Base-by-base conservation (phyloP, 1,140 invertebrate genomes). In the Drosophila sucinea region DNA sequence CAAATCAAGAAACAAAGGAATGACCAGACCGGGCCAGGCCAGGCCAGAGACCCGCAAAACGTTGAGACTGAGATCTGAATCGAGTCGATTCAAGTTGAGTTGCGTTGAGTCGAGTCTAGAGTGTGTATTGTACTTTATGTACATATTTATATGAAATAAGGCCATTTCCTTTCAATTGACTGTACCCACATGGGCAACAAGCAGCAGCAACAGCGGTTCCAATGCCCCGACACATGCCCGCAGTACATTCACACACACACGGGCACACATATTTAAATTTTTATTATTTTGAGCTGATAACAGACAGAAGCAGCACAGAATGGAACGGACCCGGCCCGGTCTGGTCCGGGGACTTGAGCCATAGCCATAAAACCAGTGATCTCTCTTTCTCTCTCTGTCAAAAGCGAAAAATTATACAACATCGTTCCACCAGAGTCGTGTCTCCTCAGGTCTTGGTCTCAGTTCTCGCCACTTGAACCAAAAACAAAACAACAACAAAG, bases 81-180 rank as follows among this genome's bases (percentile, higher is more conserved):
- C 44, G 44, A 51, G 44, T 51, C n/a, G 44, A 44, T 2, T 44
- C 17, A 4, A 44, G 41, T 44, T 44, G 41, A 44, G n/a, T 17
- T 44, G 11, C 3, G 40, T 8, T 44, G 66, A 54, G 17, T 55
- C 40, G 66, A 60, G 74, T 60, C 60, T 54, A 63, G 66, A 65
- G 58, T 65, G 70, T 77, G 76, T 73, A 71, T 78, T 79, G 83
- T 87, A 87, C 83, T 86, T 87, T 83, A 87, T 89, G 79, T 87
- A 85, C 82, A 86, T 87, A 86, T 86, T 86, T 86, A 86, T 86
- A 86, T 87, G 81, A 89, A 89, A 89, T 89, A 89, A 89, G 84
- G 84, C 84, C 84, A 89, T 89, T 89, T 89, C 84, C 84, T 89
- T 89, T 89, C 84, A 89, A 89, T 89, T 89, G 84, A 89, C 84